Base-by-base conservation (phyloP, 2,113 vertebrate genomes). In the Psammodynastes pulverulentus region DNA sequence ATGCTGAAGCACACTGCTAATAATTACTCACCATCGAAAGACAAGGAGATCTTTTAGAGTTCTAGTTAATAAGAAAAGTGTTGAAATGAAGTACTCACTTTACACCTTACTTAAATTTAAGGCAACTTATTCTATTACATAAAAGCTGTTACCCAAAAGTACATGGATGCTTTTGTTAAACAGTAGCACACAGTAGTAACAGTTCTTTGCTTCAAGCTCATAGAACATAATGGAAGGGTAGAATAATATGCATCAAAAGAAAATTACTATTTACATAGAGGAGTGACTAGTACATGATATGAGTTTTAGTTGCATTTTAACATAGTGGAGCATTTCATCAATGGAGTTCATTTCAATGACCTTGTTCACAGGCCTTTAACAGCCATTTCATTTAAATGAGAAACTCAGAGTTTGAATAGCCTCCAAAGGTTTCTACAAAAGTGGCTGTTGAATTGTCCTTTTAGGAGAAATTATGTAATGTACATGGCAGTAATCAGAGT, bases 51-150 rank as follows among this genome's bases (percentile, higher is more conserved):
- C 8, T 92, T 90, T 88, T 21, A 93, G 39, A 9, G 5, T 85
- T 23, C 1, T 91, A 89, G 29, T 43, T n/a, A 89, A 52, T 79
- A 51, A 52, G 3, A 56, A 8, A 91, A 53, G 46, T 67, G 87
- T 86, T 93, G 23, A 24, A 93, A 94, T 52, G 23, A 84, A 95
- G 89, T 6, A 91, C 3, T 79, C 72, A 5, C 24, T 79, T 79
- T 79, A 79, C 34, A 5, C 29, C 15, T 39, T 19, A 21, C 34
- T 79, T 90, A 17, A 90, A 89, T 95, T 91, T 34, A n/a, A 51
- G 24, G 39, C 0, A 92, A 92, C 72, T 86, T 92, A 84, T 34
- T 49, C 84, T 9, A 79, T 45, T 23, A 1, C 12, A 89, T 29
- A 52, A 87, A 92, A 94, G 84, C 88, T 91, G 0, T 5, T 24